Evolutionary conservation across 2,797 vertebrate genomes (phyloP).

Genomic region (Chromobotia macracanthus): DNA sequence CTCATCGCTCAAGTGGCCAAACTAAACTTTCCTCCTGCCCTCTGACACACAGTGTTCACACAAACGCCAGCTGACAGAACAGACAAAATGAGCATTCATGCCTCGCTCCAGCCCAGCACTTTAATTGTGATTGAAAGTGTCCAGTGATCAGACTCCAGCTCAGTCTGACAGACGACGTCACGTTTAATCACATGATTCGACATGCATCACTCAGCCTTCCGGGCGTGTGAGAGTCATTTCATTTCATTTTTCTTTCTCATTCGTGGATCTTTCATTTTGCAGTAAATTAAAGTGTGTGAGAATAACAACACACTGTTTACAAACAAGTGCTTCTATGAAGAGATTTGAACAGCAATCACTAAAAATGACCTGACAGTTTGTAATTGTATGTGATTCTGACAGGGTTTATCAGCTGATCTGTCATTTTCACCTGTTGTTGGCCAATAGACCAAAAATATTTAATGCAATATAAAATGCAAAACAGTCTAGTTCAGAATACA

Average conservation of each 20-base stretch:
- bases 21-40: not conserved
- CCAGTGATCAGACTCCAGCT: conserved; percentile 42
- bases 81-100: not conserved
- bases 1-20: conserved; percentile 29
- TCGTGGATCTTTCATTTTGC: too few species aligned
- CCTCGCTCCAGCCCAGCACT: conserved; percentile 18
- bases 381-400: not conserved
- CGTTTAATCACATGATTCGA: too few species aligned
- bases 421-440: too few species aligned
- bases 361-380: not conserved
- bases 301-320: not conserved
- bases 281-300: not conserved
- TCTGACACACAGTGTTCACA: not conserved
- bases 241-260: too few species aligned
- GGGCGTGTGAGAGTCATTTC: too few species aligned
- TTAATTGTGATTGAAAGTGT: conserved; percentile 60
- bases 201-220: too few species aligned
- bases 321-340: not conserved
- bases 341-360: not conserved
- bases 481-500: too few species aligned
- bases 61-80: not conserved
- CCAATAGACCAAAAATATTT: too few species aligned
- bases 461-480: too few species aligned
- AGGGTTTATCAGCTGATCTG: too few species aligned
- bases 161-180: too few species aligned